Conservation (phyloP, 2,797 vertebrate species). For the Balearica regulorum region DNA sequence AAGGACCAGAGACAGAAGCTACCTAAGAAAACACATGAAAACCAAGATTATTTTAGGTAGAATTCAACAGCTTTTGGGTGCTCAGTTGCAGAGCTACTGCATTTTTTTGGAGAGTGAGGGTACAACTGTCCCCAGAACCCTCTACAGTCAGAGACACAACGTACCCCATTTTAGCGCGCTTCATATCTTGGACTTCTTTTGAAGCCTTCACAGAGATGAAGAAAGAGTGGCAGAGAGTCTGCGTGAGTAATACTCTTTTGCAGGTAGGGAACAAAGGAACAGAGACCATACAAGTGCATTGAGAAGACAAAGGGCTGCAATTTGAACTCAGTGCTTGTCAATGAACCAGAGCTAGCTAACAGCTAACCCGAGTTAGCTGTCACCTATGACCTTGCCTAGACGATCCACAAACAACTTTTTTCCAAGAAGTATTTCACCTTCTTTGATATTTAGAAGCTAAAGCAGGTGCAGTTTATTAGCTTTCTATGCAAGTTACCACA, state of each 20-base stretch:
- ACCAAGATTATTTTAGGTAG: not conserved
- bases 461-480: conserved; percentile 2
- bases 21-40: not conserved
- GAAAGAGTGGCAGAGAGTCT: not conserved
- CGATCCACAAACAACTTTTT: not conserved
- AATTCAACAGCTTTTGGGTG: not conserved
- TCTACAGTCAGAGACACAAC: not conserved
- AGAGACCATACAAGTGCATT: not conserved
- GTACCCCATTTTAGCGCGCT: not conserved
- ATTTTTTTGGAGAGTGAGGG: not conserved
- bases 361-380: not conserved
- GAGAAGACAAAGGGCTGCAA: not conserved
- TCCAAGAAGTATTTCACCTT: not conserved
- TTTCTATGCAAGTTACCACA: not conserved
- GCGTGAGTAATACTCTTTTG: not conserved
- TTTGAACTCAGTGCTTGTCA: not conserved
- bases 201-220: not conserved
- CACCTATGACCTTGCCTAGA: not conserved
- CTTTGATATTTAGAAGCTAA: conserved; percentile 4
- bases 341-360: not conserved
- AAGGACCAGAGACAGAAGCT: not conserved
- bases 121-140: not conserved
- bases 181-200: not conserved
- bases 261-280: not conserved
- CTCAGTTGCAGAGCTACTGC: not conserved